phyloP scores from a whole-genome alignment of 1,140 invertebrate species.

The Rhyacophila brunnea region DNA sequence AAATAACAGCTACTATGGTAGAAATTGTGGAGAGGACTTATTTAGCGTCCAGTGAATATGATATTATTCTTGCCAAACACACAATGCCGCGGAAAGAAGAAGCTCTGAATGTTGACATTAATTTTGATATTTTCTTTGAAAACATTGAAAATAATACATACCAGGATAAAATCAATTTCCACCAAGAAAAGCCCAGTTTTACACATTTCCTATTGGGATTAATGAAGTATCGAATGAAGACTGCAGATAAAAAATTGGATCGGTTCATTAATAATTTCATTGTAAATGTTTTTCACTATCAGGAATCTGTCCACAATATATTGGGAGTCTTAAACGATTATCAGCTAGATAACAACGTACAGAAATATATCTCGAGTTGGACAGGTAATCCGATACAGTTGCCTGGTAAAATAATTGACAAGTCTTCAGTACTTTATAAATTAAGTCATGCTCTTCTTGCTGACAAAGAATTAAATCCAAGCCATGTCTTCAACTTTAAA shows the following conservation, averaged over 20 bases:
- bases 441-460: conserved; percentile 38
- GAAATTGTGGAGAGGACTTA: conserved; percentile 35
- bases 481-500: conserved; percentile 40
- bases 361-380: conserved; percentile 48
- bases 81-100: conserved; percentile 34
- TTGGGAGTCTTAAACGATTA: conserved; percentile 43
- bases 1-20: conserved; percentile 46
- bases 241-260: conserved; percentile 43
- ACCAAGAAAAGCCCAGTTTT: conserved; percentile 47
- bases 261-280: conserved; percentile 45
- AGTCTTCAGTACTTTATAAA: conserved; percentile 23
- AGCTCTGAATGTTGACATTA: conserved; percentile 39
- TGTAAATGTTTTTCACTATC: conserved; percentile 46
- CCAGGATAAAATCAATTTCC: conserved; percentile 41
- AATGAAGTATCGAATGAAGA: conserved; percentile 44
- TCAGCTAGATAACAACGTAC: conserved; percentile 44
- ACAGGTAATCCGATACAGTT: conserved; percentile 39
- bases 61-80: neutral
- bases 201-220: conserved; percentile 46
- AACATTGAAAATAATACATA: conserved; percentile 39
- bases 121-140: conserved; percentile 46
- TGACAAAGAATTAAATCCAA: conserved; percentile 37
- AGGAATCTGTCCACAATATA: conserved; percentile 42
- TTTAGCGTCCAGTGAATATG: conserved; percentile 16
- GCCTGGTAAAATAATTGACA: conserved; percentile 36